Percentiles rank a stretch among this genome's conserved stretches.
Evolutionary conservation across 2,797 vertebrate genomes (phyloP).

Genomic region (Sebastes diaconus): DNA sequence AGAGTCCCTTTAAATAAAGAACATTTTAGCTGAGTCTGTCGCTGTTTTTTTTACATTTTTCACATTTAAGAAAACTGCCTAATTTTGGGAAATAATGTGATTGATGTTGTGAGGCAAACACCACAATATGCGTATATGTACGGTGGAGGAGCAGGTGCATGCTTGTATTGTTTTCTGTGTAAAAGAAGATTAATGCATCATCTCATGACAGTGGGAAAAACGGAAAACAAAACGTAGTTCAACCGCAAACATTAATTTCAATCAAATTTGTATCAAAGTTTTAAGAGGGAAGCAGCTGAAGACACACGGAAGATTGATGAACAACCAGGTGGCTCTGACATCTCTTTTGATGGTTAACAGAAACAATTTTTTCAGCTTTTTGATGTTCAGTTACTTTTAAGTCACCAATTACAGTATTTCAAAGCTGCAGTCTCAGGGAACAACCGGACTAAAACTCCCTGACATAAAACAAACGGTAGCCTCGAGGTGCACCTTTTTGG

Average conservation of each 20-base stretch:
- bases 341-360: slow-evolving; percentile 66
- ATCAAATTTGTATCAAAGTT: slow-evolving; percentile 44
- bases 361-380: slow-evolving; percentile 54
- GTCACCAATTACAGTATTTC: slow-evolving; percentile 72
- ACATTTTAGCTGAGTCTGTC: background rate
- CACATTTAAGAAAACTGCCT: slow-evolving; percentile 15
- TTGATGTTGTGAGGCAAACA: background rate
- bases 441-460: slow-evolving; percentile 41
- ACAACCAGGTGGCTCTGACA: slow-evolving; percentile 71
- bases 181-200: slow-evolving; percentile 36
- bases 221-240: slow-evolving; percentile 11
- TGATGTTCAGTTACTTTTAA: slow-evolving; percentile 75
- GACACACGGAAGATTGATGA: slow-evolving; percentile 66
- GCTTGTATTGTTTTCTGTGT: background rate
- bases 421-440: slow-evolving; percentile 60
- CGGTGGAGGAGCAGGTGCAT: background rate
- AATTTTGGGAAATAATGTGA: background rate
- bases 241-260: slow-evolving; percentile 55
- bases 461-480: slow-evolving; percentile 59
- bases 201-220: slow-evolving; percentile 1
- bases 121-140: background rate
- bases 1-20: slow-evolving; percentile 10
- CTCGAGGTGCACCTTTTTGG: slow-evolving; percentile 34
- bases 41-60: slow-evolving; percentile 10
- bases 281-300: slow-evolving; percentile 47